Base-by-base conservation (phyloP, 2,888 invertebrate genomes). In the Priocnemis perturbator region DNA sequence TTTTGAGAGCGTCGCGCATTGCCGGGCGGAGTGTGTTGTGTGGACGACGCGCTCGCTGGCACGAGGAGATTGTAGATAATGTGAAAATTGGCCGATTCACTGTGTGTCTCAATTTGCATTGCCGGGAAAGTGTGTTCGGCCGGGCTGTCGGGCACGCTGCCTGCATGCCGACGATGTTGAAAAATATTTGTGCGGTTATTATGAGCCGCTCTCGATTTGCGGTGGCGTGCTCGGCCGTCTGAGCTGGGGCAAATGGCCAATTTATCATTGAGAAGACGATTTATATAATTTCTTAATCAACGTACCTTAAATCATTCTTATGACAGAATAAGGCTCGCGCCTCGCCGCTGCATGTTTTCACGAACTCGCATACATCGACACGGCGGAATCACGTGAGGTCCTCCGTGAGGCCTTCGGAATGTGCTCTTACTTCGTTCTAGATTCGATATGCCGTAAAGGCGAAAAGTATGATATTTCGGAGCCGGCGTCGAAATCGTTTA, bases 231-330 rank as follows among this genome's bases (percentile, higher is more conserved):
- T 30, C 55, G 44, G 64, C 14, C 47, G 64, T 50, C 58, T 60
- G 52, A 72, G 50, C 21, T 23, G 56, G 15, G 11, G 2, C 37
- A 52, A 26, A 11, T 37, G 37, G 19, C 44, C 55, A 56, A 63
- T 68, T 63, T 57, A 52, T 60, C 21, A n/a, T 37, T 19, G 21
- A 52, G 20, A 21, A 62, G 62, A 52, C 45, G 56, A 67, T 73
- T 76, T 77, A 55, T 55, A 64, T 64, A 64, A 76, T 67, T 65
- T 62, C 64, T 76, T 77, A 72, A 69, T 77, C 77, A 58, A 69
- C 69, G 50, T 58, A 17, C 61, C 52, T 55, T 77, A 73, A 76
- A 77, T 76, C 69, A 76, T 69, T 60, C 61, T 44, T 44, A 20
- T 66, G 66, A 66, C 68, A 44, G 69, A 77, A 67, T 66, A 62